Evolutionary conservation across 2,888 invertebrate genomes (phyloP).

Genomic region (Orthosia cruda): DNA sequence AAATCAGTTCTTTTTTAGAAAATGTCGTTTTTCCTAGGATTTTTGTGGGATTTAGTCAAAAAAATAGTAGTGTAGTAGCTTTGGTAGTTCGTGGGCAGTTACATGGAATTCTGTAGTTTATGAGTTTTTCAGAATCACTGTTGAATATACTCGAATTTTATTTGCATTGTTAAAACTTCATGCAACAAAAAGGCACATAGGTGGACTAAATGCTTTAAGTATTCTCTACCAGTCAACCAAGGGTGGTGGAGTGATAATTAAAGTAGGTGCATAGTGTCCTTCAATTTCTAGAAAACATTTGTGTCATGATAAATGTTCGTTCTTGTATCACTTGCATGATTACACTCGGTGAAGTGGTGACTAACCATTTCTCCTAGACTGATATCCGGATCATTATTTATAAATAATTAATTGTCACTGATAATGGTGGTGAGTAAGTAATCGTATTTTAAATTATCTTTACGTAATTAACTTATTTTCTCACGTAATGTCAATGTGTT

Average conservation of each 20-base stretch:
- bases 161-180: no score
- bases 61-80: no score
- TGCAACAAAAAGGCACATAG: no score
- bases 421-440: neutral
- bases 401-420: neutral
- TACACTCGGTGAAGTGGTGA: constrained; percentile 3
- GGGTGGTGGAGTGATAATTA: no score
- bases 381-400: constrained; percentile 14
- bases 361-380: constrained; percentile 31
- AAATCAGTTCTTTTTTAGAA: neutral
- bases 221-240: no score
- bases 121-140: no score
- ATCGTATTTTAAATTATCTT: neutral
- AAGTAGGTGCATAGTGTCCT: no score
- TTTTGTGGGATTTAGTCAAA: neutral
- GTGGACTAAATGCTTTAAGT: no score
- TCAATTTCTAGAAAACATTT: neutral
- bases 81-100: no score
- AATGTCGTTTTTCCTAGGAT: neutral
- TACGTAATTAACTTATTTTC: neutral
- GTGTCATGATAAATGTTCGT: neutral
- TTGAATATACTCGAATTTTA: no score
- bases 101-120: no score
- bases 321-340: constrained; percentile 27
- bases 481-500: neutral